These are phyloP conservation scores for Dipodomys spectabilis DNA, from an alignment of 2,113 vertebrate genomes.

Conservation along the genomic window DNA sequence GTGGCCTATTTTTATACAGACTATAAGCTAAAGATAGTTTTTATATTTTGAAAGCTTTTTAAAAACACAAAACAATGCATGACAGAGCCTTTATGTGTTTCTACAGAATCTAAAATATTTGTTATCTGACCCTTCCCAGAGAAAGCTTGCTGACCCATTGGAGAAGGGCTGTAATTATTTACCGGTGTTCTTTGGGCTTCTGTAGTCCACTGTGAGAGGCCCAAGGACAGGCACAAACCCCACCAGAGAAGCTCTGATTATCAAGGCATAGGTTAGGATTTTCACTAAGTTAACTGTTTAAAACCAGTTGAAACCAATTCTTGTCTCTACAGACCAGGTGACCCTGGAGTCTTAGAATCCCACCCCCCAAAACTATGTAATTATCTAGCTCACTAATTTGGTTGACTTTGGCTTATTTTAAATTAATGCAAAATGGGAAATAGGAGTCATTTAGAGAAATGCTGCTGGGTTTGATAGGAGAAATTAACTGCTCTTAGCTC, in stretches of 20 bases:
- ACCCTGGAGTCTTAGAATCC: constrained; percentile 25
- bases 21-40: neutral
- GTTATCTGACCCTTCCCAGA: neutral
- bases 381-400: constrained; percentile 62
- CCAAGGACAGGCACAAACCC: neutral
- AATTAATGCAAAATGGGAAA: constrained; percentile 58
- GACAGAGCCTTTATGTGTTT: neutral
- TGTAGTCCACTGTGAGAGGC: neutral
- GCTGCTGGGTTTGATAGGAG: constrained; percentile 63
- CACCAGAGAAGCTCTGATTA: neutral
- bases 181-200: neutral
- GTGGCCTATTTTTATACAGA: neutral
- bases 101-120: constrained; percentile 3
- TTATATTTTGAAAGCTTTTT: constrained; percentile 29
- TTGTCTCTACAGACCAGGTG: neutral
- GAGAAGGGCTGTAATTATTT: neutral
- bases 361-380: constrained; percentile 20
- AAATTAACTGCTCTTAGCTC: constrained; percentile 65
- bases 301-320: constrained; percentile 33
- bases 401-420: constrained; percentile 61
- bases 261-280: neutral
- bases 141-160: neutral
- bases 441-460: constrained; percentile 59
- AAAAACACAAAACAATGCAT: neutral
- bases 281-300: neutral